Base-by-base conservation (phyloP, 2,797 vertebrate species). In the Anabacerthia variegaticeps region DNA sequence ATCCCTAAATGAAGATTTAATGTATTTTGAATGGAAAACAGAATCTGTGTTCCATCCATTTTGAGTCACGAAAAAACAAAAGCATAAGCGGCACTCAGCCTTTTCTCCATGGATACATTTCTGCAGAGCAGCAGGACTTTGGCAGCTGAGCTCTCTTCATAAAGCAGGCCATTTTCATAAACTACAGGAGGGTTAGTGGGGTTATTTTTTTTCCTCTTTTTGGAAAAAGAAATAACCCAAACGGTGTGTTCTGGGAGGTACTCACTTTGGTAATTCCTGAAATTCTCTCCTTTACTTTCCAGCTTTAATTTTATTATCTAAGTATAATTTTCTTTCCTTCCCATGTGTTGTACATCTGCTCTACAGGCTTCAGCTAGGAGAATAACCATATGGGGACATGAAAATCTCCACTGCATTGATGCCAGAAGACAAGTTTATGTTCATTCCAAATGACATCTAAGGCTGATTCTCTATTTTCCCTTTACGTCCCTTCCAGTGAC, bases 331-430 rank as follows among this genome's bases (percentile, higher is more conserved):
- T 91, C 72, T 86, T 92, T 91, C 81, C 28, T 92, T 95, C 81
- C 92, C 95, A 96, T 95, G 95, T 96, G 96, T 86, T 96, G 68
- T 85, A 27, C 96, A 97, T 97, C 96, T 97, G 95, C 67, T 95
- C 56, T 59, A 32, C 62, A 86, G 63, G 56, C 85, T 89, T 36
- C 72, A 93, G 89, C 91, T 94, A 96, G 95, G 88, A 97, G 72
- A 92, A 91, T 82, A 96, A 92, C 92, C 94, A 97, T 95, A 96
- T 94, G 95, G 93, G 79, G 79, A 93, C 85, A 93, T 91, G 95
- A 97, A 96, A 97, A 95, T 93, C 88, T 96, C 74, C 77, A 81
- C 46, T 87, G 24, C 84, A 78, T 52, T 84, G 76, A 79, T 92
- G 95, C 94, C 95, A 97, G 94, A 96, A 96, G 92, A 94, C 81